A percentile compares a stretch with the other conserved stretches of the same genome.
Conservation (phyloP, 2,888 invertebrate species). For the Molorchus minor region DNA sequence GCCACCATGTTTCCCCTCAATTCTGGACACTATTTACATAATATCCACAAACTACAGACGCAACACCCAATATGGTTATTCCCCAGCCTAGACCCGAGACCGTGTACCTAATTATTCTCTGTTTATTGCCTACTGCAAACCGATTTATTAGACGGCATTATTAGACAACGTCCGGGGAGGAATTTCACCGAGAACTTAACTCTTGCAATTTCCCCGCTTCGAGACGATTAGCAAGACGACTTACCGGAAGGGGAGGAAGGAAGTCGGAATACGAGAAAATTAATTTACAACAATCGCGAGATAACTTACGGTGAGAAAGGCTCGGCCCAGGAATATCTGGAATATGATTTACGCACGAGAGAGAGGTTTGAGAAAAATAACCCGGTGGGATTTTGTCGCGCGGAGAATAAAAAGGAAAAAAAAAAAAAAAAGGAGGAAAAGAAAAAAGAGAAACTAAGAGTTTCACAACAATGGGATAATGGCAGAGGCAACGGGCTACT, state of each 20-base stretch:
- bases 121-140: slow-evolving; percentile 32
- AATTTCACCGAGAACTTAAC: slow-evolving; percentile 34
- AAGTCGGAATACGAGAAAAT: too few relatives aligned
- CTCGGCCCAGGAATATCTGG: too few relatives aligned
- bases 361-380: too few relatives aligned
- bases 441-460: too few relatives aligned
- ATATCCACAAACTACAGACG: background rate
- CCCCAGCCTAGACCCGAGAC: slow-evolving; percentile 12
- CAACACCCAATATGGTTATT: slow-evolving; percentile 5
- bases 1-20: background rate
- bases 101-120: slow-evolving; percentile 28
- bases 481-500: too few relatives aligned
- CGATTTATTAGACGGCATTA: slow-evolving; percentile 34
- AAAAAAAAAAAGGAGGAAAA: too few relatives aligned
- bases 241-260: too few relatives aligned
- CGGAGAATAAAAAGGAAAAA: too few relatives aligned
- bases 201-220: slow-evolving; percentile 35
- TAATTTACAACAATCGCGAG: slow-evolving; percentile 35
- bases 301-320: slow-evolving; percentile 28
- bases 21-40: background rate
- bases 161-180: slow-evolving; percentile 28
- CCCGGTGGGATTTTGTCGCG: too few relatives aligned
- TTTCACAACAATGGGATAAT: too few relatives aligned
- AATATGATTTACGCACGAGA: too few relatives aligned
- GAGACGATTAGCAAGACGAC: slow-evolving; percentile 34